phyloP scores from a whole-genome alignment of 2,888 invertebrate species.

The Pseudanteris insignis region DNA sequence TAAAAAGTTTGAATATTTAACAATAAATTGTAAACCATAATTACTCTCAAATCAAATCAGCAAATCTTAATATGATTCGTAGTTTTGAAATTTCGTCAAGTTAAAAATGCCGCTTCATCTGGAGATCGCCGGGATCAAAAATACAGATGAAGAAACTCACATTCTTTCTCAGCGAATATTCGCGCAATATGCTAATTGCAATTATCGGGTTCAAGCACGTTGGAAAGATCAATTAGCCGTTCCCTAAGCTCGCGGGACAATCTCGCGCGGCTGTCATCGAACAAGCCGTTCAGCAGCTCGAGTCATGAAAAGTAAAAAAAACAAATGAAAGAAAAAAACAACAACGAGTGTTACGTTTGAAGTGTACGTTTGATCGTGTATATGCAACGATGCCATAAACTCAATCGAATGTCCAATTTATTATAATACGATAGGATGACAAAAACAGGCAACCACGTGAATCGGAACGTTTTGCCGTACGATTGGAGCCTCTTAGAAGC shows the following conservation, averaged over 20 bases:
- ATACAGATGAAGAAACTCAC: conserved; percentile 33
- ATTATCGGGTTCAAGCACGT: conserved; percentile 63
- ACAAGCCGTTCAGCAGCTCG: too few relatives aligned
- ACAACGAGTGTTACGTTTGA: conserved; percentile 34
- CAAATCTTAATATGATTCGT: too few relatives aligned
- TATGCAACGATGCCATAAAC: conserved; percentile 34
- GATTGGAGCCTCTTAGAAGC: conserved; percentile 7
- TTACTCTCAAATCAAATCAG: too few relatives aligned
- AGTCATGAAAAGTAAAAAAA: too few relatives aligned
- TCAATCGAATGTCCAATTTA: conserved; percentile 34
- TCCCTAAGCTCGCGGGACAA: conserved; percentile 47
- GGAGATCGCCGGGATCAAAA: conserved; percentile 16
- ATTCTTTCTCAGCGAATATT: conserved; percentile 47
- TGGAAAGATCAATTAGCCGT: conserved; percentile 62
- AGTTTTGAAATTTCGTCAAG: conserved; percentile 11
- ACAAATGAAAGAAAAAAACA: conserved; percentile 7
- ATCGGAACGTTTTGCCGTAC: conserved; percentile 17
- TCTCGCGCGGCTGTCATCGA: conserved; percentile 35
- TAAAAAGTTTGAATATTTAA: too few relatives aligned
- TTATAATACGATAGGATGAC: conserved; percentile 8
- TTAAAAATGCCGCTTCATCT: background rate
- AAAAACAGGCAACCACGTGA: conserved; percentile 10
- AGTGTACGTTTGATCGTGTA: conserved; percentile 35
- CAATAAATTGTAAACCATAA: too few relatives aligned
- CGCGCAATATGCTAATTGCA: conserved; percentile 59